These are phyloP conservation scores for Tenebrio molitor DNA, from an alignment of 1,140 invertebrate species.

Conservation along the genomic window DNA sequence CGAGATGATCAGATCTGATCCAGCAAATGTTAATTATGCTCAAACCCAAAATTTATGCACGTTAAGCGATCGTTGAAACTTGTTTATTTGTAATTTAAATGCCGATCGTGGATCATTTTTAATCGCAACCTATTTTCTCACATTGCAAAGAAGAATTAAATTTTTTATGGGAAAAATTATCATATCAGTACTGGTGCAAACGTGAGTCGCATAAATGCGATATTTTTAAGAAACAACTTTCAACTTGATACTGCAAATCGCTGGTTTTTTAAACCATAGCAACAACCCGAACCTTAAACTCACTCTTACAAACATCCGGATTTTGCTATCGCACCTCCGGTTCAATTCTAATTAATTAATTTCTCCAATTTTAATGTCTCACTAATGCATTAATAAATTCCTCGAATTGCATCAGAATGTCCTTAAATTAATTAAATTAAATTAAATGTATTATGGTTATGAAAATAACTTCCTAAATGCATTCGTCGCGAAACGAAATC, in stretches of 20 bases:
- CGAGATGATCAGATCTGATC: conserved; percentile 3
- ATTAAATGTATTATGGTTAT: neutral
- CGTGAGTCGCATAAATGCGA: neutral
- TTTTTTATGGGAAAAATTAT: neutral
- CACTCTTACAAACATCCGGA: no score
- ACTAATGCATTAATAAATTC: neutral
- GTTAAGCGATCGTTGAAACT: neutral
- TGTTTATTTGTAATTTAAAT: conserved; percentile 18
- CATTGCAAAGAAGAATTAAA: neutral
- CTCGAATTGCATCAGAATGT: neutral
- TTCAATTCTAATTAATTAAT: neutral
- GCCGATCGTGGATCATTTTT: neutral
- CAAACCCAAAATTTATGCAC: neutral
- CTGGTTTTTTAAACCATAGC: neutral
- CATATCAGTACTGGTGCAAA: neutral
- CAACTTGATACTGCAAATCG: neutral
- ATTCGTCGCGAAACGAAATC: neutral
- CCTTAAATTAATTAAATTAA: neutral
- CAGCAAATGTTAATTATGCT: neutral
- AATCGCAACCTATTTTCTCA: neutral
- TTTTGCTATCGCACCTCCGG: neutral
- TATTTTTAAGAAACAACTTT: neutral
- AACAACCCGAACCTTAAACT: no score
- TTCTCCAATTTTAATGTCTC: neutral
- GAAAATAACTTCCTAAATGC: neutral